Evolutionary conservation across 2,113 vertebrate species (phyloP).

Genomic region (Oryzias woworae): DNA sequence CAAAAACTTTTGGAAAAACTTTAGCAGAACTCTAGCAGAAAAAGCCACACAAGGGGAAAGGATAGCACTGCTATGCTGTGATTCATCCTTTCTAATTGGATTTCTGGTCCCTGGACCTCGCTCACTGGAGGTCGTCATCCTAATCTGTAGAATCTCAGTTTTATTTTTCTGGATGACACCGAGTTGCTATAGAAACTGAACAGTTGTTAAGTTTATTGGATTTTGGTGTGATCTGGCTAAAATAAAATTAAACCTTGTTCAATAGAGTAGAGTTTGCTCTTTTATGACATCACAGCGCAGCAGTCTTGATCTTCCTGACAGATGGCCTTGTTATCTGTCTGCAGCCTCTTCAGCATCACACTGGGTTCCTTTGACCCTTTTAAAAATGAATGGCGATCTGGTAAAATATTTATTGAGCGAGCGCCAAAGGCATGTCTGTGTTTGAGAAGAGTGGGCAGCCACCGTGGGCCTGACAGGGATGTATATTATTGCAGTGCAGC

Average conservation of each 20-base stretch:
- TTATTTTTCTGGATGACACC: too few species aligned
- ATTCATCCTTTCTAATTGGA: too few species aligned
- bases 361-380: slow-evolving; percentile 46
- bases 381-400: slow-evolving; percentile 64
- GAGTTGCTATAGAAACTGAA: too few species aligned
- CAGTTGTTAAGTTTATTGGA: not conserved
- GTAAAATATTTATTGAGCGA: slow-evolving; percentile 67
- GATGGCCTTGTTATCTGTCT: slow-evolving; percentile 22
- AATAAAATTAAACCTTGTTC: slow-evolving; percentile 12
- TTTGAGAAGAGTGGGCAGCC: slow-evolving; percentile 10
- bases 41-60: too few species aligned
- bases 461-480: slow-evolving; percentile 25
- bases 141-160: too few species aligned
- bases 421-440: slow-evolving; percentile 18
- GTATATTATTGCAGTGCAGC: slow-evolving; percentile 4
- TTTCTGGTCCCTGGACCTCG: too few species aligned
- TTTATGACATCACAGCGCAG: slow-evolving; percentile 22
- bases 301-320: slow-evolving; percentile 21
- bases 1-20: too few species aligned
- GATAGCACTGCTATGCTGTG: too few species aligned
- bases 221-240: not conserved
- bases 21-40: too few species aligned
- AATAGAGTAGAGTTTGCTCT: slow-evolving; percentile 16
- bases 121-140: too few species aligned
- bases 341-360: slow-evolving; percentile 20